phyloP scores from a whole-genome alignment of 2,113 vertebrate species.

The Origma solitaria region DNA sequence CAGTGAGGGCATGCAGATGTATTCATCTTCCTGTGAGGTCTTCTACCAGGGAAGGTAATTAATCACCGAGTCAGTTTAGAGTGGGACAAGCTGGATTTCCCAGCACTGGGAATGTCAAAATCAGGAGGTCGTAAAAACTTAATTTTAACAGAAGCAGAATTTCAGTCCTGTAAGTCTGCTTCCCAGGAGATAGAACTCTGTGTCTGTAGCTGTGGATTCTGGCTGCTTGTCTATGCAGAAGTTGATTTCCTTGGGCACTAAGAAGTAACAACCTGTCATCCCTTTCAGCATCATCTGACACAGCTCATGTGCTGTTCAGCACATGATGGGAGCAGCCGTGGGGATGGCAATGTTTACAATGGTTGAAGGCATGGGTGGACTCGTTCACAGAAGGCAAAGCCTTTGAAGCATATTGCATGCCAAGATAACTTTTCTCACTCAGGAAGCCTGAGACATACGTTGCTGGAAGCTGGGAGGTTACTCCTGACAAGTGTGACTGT shows the following conservation, averaged over 20 bases:
- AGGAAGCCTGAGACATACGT: not conserved
- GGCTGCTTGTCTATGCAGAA: not conserved
- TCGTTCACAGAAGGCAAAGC: slow-evolving; percentile 32
- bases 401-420: slow-evolving; percentile 36
- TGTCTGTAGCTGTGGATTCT: not conserved
- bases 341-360: not conserved
- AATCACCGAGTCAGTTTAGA: not conserved
- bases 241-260: not conserved
- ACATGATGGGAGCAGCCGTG: slow-evolving; percentile 15
- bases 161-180: not conserved
- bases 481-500: not conserved
- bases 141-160: not conserved
- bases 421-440: not conserved
- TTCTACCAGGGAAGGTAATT: not conserved
- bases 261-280: slow-evolving; percentile 26
- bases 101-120: not conserved
- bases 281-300: slow-evolving; percentile 42
- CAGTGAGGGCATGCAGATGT: not conserved
- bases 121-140: not conserved
- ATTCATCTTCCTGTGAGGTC: not conserved
- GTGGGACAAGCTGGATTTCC: not conserved
- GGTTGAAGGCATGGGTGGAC: slow-evolving; percentile 3
- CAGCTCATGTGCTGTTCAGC: slow-evolving; percentile 24
- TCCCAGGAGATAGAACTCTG: not conserved
- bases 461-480: slow-evolving; percentile 10